Base-by-base conservation (phyloP, 2,888 invertebrate species). In the Thysanoteuthis rhombus region DNA sequence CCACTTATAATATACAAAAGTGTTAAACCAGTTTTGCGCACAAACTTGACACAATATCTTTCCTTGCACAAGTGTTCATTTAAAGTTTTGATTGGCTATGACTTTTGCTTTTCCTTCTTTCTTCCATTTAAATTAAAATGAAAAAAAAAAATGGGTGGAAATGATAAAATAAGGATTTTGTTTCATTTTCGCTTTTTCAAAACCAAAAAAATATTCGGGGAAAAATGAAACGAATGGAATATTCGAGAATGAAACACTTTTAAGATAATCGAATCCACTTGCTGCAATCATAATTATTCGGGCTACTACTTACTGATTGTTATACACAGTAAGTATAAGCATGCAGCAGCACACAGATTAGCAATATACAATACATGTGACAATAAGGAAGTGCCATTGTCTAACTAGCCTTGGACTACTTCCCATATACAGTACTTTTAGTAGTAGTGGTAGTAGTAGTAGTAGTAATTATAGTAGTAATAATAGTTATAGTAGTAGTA, bases 341-440 rank as follows among this genome's bases (percentile, higher is more conserved):
- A 92, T 92, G 92, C 92, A 92, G 92, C 92, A 92, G n/a, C 42
- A 92, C 92, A 42, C 40, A 92, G 92, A 92, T 92, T 45, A 92
- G 92, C 92, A 92, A 92, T 92, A 92, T 92, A 92, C 92, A 92
- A 92, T 92, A 92, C 92, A 92, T 92, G 92, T 92, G 92, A 92
- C 92, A 92, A 92, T 42, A 6, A 90, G 90, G 90, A 92, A 92
- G 92, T 92, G 45, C 92, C 92, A 45, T 32, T 92, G 40, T 92
- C 92, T 92, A 92, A 32, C 92, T 92, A 92, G 92, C 42, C 92
- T 92, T 92, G 92, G 45, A 92, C 92, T 42, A 92, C 92, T 92
- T 92, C 92, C 92, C 92, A 92, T 92, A 92, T 32, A 45, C 92
- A 92, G n/a, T 75, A 75, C 75, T 75, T 75, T 75, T 75, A n/a